Evolutionary conservation across 2,888 invertebrate genomes (phyloP).

Genomic region (Microplitis manilae): DNA sequence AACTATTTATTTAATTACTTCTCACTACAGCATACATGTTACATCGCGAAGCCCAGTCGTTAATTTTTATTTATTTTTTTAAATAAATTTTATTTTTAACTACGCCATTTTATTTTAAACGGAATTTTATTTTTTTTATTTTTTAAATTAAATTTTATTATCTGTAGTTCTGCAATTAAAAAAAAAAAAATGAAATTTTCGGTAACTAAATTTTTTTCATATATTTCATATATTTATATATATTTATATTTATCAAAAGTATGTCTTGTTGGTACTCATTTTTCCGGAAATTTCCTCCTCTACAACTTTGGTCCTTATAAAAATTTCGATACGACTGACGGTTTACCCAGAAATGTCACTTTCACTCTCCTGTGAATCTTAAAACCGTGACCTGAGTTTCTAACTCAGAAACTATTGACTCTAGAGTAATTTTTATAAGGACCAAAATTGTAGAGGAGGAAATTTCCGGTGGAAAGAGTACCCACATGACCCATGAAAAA

Average conservation of each 20-base stretch:
- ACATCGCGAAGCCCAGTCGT: slow-evolving; percentile 4
- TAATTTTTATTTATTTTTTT: slow-evolving; percentile 18
- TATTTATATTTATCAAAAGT: background rate
- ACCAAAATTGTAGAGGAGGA: background rate
- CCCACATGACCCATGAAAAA: too few relatives aligned
- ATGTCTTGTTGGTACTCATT: background rate
- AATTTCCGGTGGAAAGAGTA: background rate
- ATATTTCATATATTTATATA: background rate
- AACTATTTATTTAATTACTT: slow-evolving; percentile 11
- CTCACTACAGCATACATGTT: slow-evolving; percentile 1
- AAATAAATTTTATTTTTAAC: too few relatives aligned
- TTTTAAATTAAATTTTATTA: background rate
- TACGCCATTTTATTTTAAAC: too few relatives aligned
- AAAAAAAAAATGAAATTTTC: background rate
- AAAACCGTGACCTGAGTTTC: too few relatives aligned
- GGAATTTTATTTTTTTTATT: background rate
- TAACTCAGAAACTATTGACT: too few relatives aligned
- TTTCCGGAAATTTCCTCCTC: background rate
- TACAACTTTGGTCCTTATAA: too few relatives aligned
- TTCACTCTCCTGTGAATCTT: too few relatives aligned
- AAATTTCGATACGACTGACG: too few relatives aligned
- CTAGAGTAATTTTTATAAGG: background rate
- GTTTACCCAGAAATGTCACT: too few relatives aligned
- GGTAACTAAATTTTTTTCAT: background rate
- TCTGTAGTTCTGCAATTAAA: too few relatives aligned